A percentile compares a stretch with the other conserved stretches of the same genome.
phyloP scores from a whole-genome alignment of 2,113 vertebrate species.

The Sphyrna mokarran region DNA sequence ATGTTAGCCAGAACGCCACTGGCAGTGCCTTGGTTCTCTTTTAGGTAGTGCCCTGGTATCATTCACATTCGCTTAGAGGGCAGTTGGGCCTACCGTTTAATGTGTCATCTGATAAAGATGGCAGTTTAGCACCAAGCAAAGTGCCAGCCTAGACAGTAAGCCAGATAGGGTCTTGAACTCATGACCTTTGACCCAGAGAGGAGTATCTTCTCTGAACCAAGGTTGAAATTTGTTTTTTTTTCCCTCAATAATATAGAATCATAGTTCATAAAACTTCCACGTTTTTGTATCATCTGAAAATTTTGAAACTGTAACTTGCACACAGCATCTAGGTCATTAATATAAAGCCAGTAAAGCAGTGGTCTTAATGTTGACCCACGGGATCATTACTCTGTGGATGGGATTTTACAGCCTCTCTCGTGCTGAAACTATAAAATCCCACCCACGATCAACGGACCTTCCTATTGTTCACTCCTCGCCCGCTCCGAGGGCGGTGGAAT shows the following conservation, averaged over 20 bases:
- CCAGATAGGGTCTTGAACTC: not conserved
- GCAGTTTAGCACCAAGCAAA: not conserved
- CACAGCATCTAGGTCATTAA: no score
- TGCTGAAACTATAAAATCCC: no score
- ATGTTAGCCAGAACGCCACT: not conserved
- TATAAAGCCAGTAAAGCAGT: no score
- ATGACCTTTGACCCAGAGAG: not conserved
- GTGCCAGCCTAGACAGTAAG: not conserved
- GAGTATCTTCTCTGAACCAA: not conserved
- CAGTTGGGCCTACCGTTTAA: not conserved
- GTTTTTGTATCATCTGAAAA: no score
- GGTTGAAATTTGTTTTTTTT: not conserved
- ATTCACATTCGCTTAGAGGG: not conserved
- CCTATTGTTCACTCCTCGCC: no score
- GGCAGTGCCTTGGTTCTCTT: not conserved
- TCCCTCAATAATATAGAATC: not conserved
- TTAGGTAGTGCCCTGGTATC: not conserved
- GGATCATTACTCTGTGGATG: no score
- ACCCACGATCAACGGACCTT: no score
- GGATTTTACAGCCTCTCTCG: no score
- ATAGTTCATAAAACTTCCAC: no score
- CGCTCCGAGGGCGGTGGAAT: no score
- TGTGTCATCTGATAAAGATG: not conserved
- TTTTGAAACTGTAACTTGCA: no score
- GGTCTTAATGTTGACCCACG: no score